A percentile compares a stretch with the other conserved stretches of the same genome.
Evolutionary conservation across 2,797 vertebrate genomes (phyloP).

Genomic region (Gobio occitaniae): DNA sequence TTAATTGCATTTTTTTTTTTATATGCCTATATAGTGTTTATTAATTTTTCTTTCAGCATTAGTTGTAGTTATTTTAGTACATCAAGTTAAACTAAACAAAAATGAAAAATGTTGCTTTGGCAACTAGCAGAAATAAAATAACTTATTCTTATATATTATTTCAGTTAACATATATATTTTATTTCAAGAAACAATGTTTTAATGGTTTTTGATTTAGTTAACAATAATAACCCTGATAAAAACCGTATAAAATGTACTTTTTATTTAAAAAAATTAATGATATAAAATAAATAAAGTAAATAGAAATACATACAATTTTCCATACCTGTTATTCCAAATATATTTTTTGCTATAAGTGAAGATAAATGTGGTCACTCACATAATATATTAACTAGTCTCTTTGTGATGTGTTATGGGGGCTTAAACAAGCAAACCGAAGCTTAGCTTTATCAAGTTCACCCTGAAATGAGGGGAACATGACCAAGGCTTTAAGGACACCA

Average conservation of each 20-base stretch:
- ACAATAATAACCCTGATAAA: background rate
- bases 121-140: background rate
- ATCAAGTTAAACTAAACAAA: background rate
- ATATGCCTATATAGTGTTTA: background rate
- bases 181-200: background rate
- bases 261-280: background rate
- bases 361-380: background rate
- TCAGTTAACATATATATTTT: background rate
- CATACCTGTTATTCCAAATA: background rate
- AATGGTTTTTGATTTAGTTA: background rate
- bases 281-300: background rate
- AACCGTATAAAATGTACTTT: background rate
- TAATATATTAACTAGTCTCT: background rate
- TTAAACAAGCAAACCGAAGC: background rate
- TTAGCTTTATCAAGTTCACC: conserved; percentile 41
- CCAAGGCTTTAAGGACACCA: conserved; percentile 41
- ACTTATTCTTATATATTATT: background rate
- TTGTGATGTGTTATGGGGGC: background rate
- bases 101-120: background rate
- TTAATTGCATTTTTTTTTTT: background rate
- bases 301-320: background rate
- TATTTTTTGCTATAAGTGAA: background rate
- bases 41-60: background rate
- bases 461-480: conserved; percentile 36
- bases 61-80: background rate